A percentile compares a stretch with the other conserved stretches of the same genome.
phyloP scores from a whole-genome alignment of 2,113 vertebrate species.

The Brachyhypopomus gauderio region DNA sequence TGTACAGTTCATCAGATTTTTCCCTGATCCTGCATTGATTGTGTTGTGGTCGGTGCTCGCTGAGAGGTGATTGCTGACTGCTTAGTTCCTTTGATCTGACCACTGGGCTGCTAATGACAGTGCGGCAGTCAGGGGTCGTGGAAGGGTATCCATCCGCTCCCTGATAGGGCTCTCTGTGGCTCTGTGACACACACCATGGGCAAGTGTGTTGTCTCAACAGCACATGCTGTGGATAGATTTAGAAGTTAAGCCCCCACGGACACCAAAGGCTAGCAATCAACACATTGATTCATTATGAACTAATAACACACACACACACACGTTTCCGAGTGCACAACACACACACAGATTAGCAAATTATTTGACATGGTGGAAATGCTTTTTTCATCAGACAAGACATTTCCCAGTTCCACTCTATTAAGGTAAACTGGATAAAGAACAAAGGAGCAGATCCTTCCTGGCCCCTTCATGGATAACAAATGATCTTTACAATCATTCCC shows the following conservation, averaged over 20 bases:
- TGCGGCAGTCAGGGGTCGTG: conserved; percentile 38
- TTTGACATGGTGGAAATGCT: not conserved
- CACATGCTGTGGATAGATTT: not conserved
- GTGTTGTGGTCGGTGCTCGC: conserved; percentile 35
- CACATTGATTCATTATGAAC: not conserved
- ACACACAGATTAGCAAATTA: not conserved
- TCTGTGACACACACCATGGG: not conserved
- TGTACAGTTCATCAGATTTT: conserved; percentile 31
- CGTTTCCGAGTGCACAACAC: not conserved
- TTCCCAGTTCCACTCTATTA: not conserved
- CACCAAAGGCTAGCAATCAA: not conserved
- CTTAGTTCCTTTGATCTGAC: conserved; percentile 38
- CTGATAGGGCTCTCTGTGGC: not conserved
- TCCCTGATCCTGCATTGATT: conserved; percentile 40
- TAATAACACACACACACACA: not conserved
- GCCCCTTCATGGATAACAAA: not conserved
- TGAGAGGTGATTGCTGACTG: conserved; percentile 53
- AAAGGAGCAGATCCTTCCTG: not conserved
- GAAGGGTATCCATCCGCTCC: not conserved
- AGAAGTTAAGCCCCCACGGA: no score
- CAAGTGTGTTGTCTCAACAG: not conserved
- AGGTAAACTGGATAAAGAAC: conserved; percentile 16
- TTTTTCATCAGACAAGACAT: not conserved
- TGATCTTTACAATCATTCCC: conserved; percentile 7
- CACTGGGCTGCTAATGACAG: conserved; percentile 53